Evolutionary conservation across 2,113 vertebrate species (phyloP), one percentile per base, ranked within the genome.

Genomic region (Hippocampus zosterae): DNA sequence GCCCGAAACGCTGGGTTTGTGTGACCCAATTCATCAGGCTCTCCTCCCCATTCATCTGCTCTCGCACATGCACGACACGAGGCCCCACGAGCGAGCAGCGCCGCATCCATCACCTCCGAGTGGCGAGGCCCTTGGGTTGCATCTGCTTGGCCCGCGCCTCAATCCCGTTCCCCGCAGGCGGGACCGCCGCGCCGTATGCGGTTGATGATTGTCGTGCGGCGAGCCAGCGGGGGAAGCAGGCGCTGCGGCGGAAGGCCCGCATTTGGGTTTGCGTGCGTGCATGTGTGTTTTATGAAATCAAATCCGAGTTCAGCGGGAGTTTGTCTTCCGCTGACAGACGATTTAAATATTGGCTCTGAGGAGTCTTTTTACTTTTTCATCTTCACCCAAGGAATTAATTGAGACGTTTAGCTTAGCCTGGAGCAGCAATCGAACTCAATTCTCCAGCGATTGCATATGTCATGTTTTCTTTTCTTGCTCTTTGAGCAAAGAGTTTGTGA

Each of bases 41-140:
- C 88, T 87, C 85, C 87, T 84, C 87, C 85, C 75, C 85, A 81
- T 87, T 90, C 87, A 87, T 89, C 89, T 90, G 88, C 87, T 86
- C 75, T 74, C 78, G 69, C 88, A 88, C 83, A 88, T 82, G 83
- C 84, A 82, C 88, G 57, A 40, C 81, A 63, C 81, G 85, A 87
- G 78, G 77, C 80, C 80, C 71, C 73, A 13, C 72, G 46, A 13
- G 42, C 42, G 23, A 83, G 84, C 83, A 75, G 77, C 78, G 15
- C 71, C 76, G 82, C 87, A 88, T 88, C 79, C 89, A 86, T 88
- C 88, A 88, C 84, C 85, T 88, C 72, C 44, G 75, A 88, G 81
- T 67, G 69, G 74, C 18, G 76, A 61, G 76, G 83, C 76, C 77
- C 72, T 84, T 65, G 56, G 73, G 44, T 74, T 73, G 42, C 82